These are phyloP conservation scores for Rhabdornis inornatus DNA, from an alignment of 2,113 vertebrate species.

Conservation along the genomic window DNA sequence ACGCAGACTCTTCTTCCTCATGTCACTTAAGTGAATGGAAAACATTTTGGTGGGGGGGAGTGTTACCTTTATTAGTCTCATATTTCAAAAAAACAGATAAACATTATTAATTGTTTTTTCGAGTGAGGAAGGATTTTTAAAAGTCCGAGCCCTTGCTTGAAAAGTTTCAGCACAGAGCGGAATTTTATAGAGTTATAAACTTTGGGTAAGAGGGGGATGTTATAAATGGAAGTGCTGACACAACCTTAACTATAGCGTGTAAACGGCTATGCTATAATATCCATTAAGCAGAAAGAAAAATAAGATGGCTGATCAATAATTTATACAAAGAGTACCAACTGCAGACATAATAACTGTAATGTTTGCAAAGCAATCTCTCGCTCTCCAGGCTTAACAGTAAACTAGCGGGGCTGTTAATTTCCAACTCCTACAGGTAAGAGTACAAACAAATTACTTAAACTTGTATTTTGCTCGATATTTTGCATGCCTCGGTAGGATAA, in stretches of 20 bases:
- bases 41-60: neutral
- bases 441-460: slow-evolving; percentile 85
- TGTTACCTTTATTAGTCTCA: slow-evolving; percentile 18
- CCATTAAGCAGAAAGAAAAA: slow-evolving; percentile 87
- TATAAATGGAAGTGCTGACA: slow-evolving; percentile 81
- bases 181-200: slow-evolving; percentile 74
- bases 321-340: slow-evolving; percentile 84
- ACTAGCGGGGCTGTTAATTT: slow-evolving; percentile 80
- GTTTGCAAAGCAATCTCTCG: slow-evolving; percentile 84
- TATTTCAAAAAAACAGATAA: neutral
- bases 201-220: slow-evolving; percentile 60
- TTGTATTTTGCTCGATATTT: slow-evolving; percentile 77
- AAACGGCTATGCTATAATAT: slow-evolving; percentile 82
- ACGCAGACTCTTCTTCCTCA: slow-evolving; percentile 14
- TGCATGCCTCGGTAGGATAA: slow-evolving; percentile 72
- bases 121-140: neutral
- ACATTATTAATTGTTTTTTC: neutral
- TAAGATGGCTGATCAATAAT: slow-evolving; percentile 85
- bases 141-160: slow-evolving; percentile 29
- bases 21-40: slow-evolving; percentile 31
- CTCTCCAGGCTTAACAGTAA: slow-evolving; percentile 82
- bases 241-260: slow-evolving; percentile 77
- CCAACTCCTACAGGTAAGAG: slow-evolving; percentile 80
- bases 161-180: slow-evolving; percentile 69
- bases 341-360: slow-evolving; percentile 86